These are phyloP conservation scores for Proctacanthus coquilletti DNA, from an alignment of 1,140 invertebrate species.

Conservation along the genomic window DNA sequence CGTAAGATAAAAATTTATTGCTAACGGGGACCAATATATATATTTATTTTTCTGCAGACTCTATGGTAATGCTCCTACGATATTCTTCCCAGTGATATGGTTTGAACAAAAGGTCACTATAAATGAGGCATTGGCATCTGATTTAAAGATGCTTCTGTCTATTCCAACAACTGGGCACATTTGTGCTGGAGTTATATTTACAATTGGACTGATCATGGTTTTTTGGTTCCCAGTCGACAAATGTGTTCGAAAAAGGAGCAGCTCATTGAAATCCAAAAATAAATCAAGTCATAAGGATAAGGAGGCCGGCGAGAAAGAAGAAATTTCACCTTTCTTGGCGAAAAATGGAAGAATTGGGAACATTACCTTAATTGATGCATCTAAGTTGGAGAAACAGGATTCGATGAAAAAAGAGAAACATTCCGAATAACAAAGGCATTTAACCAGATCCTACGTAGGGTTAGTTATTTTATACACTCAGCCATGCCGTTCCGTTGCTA, in stretches of 20 bases:
- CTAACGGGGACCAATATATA: conserved; percentile 1
- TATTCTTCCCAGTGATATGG: conserved; percentile 64
- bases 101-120: conserved; percentile 51
- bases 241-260: not conserved
- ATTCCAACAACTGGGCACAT: conserved; percentile 19
- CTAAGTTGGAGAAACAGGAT: too few species aligned
- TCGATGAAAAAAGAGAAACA: too few species aligned
- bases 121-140: conserved; percentile 34
- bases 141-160: conserved; percentile 17
- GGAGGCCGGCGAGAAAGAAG: too few species aligned
- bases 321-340: too few species aligned
- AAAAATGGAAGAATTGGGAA: too few species aligned
- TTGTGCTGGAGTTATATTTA: conserved; percentile 17
- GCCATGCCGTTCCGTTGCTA: too few species aligned
- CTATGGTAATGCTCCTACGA: conserved; percentile 45
- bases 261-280: not conserved
- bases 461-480: too few species aligned
- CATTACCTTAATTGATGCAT: too few species aligned
- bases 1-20: conserved; percentile 42
- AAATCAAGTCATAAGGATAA: too few species aligned
- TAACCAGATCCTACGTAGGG: too few species aligned
- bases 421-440: too few species aligned
- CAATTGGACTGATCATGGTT: conserved; percentile 19
- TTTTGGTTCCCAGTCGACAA: conserved; percentile 16
- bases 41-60: conserved; percentile 36